These are phyloP conservation scores for Oreochromis niloticus DNA, from an alignment of 2,113 vertebrate species.

Conservation along the genomic window DNA sequence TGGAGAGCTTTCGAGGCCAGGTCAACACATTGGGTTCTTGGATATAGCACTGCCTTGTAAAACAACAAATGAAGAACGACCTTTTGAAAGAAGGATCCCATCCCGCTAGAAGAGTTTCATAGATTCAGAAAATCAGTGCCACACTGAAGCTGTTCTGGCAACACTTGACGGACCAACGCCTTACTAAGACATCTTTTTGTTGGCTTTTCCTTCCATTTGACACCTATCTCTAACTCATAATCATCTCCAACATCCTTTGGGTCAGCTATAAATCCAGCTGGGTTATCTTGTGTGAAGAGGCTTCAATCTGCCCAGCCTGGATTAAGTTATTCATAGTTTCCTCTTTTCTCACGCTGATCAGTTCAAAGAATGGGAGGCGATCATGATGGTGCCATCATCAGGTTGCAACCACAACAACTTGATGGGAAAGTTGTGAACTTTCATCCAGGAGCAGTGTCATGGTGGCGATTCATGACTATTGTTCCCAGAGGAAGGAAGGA, in stretches of 20 bases:
- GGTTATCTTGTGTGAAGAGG: background rate
- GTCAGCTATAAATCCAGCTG: background rate
- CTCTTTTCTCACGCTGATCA: conserved; percentile 55
- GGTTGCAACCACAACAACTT: background rate
- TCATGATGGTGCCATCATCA: background rate
- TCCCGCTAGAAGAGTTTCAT: background rate
- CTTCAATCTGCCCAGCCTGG: background rate
- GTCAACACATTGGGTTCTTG: background rate
- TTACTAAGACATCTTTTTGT: background rate
- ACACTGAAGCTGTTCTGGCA: background rate
- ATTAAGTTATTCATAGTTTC: conserved; percentile 11
- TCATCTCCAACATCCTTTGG: background rate
- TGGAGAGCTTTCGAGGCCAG: fast-evolving
- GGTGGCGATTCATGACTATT: conserved; percentile 25
- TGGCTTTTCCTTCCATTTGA: background rate
- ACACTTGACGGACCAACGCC: background rate
- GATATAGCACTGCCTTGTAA: background rate
- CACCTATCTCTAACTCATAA: background rate
- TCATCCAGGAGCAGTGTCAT: conserved; percentile 35
- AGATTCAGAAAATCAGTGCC: background rate
- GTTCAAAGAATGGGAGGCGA: conserved; percentile 14
- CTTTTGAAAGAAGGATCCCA: background rate
- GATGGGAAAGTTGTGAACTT: conserved; percentile 63
- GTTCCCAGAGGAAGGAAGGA: conserved; percentile 46
- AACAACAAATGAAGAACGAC: background rate